A percentile compares a stretch with the other conserved stretches of the same genome.
Conservation (phyloP, 2,113 vertebrate species). For the Haplotaxodon microlepis region DNA sequence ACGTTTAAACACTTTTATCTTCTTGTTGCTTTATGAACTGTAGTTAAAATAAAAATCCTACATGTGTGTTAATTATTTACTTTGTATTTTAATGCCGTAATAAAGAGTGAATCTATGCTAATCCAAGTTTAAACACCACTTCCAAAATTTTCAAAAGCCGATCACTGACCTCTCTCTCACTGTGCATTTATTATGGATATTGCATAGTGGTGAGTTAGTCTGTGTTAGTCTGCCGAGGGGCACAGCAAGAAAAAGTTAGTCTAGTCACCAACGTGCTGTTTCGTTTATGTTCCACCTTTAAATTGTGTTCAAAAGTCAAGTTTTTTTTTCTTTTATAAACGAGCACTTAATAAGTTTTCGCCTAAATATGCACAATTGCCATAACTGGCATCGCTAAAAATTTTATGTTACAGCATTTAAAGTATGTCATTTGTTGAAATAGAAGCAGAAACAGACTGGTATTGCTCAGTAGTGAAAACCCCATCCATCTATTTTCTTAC, state of each 20-base stretch:
- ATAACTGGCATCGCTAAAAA: neutral
- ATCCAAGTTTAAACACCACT: neutral
- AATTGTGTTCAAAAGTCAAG: neutral
- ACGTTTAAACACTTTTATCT: neutral
- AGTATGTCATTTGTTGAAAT: neutral
- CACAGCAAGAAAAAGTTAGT: neutral
- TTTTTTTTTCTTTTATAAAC: neutral
- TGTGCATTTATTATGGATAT: neutral
- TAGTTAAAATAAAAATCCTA: neutral
- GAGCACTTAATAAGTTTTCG: neutral
- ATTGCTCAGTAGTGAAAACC: neutral
- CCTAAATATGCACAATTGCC: neutral
- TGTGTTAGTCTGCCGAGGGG: neutral
- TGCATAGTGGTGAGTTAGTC: neutral
- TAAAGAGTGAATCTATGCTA: neutral
- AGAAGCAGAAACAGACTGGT: neutral
- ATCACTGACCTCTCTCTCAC: neutral
- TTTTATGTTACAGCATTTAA: fast-evolving
- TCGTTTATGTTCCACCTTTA: neutral
- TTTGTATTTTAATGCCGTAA: neutral
- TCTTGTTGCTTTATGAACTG: neutral
- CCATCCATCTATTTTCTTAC: neutral
- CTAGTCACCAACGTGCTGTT: neutral
- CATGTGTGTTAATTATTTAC: neutral
- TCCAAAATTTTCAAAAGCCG: neutral